Conservation (phyloP, 2,797 vertebrate species). For the Meda fulgida region DNA sequence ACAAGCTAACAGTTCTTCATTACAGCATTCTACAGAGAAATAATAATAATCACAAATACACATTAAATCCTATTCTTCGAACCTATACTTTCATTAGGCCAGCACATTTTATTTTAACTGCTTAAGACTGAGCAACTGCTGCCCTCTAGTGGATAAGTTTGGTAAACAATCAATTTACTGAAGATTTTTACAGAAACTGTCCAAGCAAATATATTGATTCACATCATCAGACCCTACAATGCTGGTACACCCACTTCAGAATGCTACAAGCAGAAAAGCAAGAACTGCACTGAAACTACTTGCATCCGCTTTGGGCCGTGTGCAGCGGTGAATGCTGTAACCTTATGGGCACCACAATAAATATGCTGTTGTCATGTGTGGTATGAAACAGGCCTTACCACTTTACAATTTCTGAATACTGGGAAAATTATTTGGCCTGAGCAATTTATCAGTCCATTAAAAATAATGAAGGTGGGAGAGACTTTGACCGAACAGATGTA, state of each 20-base stretch:
- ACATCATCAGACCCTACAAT: not conserved
- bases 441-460: not conserved
- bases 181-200: not conserved
- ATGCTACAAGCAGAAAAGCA: not conserved
- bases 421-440: not conserved
- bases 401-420: not conserved
- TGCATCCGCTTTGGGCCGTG: not conserved
- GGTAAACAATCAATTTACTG: not conserved
- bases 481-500: not conserved
- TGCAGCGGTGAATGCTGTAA: not conserved
- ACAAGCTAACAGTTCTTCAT: constrained; percentile 99
- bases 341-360: not conserved
- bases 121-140: not conserved
- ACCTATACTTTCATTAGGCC: not conserved
- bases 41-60: too few relatives aligned
- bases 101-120: too few relatives aligned
- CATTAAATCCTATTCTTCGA: not conserved
- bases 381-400: not conserved
- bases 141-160: constrained; percentile 59
- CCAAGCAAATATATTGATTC: not conserved
- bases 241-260: not conserved
- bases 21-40: constrained; percentile 92
- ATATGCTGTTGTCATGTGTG: not conserved
- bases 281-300: not conserved
- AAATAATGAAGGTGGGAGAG: not conserved